Percentiles rank a stretch among this genome's conserved stretches.
Conservation (phyloP, 2,888 invertebrate species). For the Eupithecia subumbrata region DNA sequence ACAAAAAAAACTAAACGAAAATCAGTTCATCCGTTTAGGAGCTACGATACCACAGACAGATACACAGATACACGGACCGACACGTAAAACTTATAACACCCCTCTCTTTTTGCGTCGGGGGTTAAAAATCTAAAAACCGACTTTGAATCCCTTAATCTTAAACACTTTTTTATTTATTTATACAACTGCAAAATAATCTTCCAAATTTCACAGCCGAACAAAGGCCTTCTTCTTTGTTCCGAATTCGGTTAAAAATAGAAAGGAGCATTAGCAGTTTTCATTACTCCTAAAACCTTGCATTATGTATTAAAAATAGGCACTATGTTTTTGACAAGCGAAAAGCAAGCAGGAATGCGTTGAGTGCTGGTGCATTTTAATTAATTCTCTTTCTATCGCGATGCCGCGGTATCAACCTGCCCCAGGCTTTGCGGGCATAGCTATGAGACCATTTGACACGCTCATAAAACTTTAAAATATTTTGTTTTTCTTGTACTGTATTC, state of each 20-base stretch:
- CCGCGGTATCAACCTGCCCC: constrained; percentile 75
- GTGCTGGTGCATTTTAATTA: constrained; percentile 83
- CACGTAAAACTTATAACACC: too few species aligned
- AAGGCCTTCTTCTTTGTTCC: too few species aligned
- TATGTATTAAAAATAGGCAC: constrained; percentile 39
- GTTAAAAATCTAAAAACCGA: too few species aligned
- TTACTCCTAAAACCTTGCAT: constrained; percentile 26
- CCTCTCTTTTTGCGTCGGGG: too few species aligned
- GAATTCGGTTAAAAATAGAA: neutral
- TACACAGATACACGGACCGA: too few species aligned
- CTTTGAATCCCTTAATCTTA: too few species aligned
- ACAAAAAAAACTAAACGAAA: too few species aligned
- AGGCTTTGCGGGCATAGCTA: constrained; percentile 78
- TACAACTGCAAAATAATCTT: too few species aligned
- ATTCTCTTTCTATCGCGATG: constrained; percentile 82
- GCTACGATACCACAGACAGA: too few species aligned
- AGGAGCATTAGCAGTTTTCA: constrained; percentile 12
- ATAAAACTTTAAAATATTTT: constrained; percentile 51
- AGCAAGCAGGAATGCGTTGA: constrained; percentile 75
- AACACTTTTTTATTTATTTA: too few species aligned
- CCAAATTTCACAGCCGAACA: too few species aligned
- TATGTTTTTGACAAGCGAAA: constrained; percentile 57
- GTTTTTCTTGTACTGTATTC: neutral
- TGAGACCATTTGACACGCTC: constrained; percentile 71
- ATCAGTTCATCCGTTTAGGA: too few species aligned